A percentile compares a stretch with the other conserved stretches of the same genome.
These are phyloP conservation scores for Holacanthella duospinosa DNA, from an alignment of 2,888 invertebrate genomes.

Conservation along the genomic window DNA sequence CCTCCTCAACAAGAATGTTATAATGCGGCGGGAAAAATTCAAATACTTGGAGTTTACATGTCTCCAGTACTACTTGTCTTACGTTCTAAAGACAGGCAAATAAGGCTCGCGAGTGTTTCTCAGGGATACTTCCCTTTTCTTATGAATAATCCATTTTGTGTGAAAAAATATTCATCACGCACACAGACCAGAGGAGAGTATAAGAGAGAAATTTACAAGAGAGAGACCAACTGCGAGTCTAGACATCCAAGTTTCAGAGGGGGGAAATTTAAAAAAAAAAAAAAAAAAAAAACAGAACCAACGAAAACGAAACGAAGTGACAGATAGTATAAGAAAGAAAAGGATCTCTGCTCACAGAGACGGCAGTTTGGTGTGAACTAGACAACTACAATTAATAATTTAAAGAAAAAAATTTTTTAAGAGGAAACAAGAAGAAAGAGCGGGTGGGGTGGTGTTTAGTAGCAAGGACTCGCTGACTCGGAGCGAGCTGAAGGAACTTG, in stretches of 20 bases:
- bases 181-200: neutral
- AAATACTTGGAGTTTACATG: neutral
- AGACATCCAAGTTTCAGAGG: neutral
- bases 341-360: neutral
- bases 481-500: neutral
- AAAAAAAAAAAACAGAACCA: too few species aligned
- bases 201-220: constrained; percentile 6
- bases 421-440: neutral
- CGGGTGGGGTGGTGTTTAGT: too few species aligned
- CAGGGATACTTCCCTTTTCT: too few species aligned
- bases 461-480: neutral
- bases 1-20: neutral
- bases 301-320: neutral
- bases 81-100: neutral
- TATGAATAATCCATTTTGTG: too few species aligned
- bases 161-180: too few species aligned
- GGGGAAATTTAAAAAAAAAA: neutral
- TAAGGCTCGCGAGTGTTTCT: too few species aligned
- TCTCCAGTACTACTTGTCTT: too few species aligned
- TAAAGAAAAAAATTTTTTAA: neutral
- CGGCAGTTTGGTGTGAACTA: neutral
- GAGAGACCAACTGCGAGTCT: constrained; percentile 4
- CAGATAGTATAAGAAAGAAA: neutral
- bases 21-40: neutral
- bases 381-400: neutral